A percentile compares a stretch with the other conserved stretches of the same genome.
These are phyloP conservation scores for Hippoglossus hippoglossus DNA, from an alignment of 2,797 vertebrate species.

Conservation along the genomic window DNA sequence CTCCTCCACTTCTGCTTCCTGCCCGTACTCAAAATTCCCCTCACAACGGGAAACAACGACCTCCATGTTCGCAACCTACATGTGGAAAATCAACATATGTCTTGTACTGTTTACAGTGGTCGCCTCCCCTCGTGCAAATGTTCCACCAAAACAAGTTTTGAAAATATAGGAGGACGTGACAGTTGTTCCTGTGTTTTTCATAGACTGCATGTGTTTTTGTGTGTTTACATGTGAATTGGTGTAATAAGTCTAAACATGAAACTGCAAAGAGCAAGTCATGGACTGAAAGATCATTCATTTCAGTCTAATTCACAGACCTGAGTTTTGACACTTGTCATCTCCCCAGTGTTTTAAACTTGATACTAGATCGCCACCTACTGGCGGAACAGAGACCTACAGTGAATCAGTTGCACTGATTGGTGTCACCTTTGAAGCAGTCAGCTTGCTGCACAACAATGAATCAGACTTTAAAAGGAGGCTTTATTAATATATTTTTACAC, in stretches of 20 bases:
- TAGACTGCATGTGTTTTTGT: not conserved
- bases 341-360: not conserved
- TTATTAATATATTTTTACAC: not conserved
- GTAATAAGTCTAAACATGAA: not conserved
- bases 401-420: too few relatives aligned
- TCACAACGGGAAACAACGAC: too few relatives aligned
- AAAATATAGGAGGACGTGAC: too few relatives aligned
- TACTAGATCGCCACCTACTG: slow-evolving; percentile 62
- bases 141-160: too few relatives aligned
- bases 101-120: too few relatives aligned
- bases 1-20: too few relatives aligned
- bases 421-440: not conserved
- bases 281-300: not conserved
- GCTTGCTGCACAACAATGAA: not conserved
- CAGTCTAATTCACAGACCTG: not conserved
- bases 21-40: too few relatives aligned
- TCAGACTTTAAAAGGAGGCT: not conserved
- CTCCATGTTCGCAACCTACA: too few relatives aligned
- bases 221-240: not conserved
- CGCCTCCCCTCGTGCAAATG: too few relatives aligned
- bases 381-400: slow-evolving; percentile 25
- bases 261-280: not conserved
- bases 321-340: not conserved
- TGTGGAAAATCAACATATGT: too few relatives aligned
- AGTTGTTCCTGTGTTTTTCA: too few relatives aligned